A percentile compares a stretch with the other conserved stretches of the same genome.
These are phyloP conservation scores for Homalodisca vitripennis DNA, from an alignment of 1,140 invertebrate genomes.

Conservation along the genomic window DNA sequence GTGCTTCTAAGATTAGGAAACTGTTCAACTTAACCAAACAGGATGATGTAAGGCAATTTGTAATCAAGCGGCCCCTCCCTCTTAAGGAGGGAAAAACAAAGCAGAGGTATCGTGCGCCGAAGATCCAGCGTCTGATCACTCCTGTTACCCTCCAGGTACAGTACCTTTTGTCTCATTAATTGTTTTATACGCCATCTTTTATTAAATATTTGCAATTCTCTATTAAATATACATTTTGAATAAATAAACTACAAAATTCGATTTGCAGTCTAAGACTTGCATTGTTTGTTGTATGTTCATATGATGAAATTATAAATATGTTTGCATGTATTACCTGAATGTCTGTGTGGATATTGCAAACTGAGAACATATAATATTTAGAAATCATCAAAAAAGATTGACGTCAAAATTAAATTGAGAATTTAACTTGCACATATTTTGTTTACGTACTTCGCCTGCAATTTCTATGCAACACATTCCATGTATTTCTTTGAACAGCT, in stretches of 20 bases:
- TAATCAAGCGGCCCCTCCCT: constrained; percentile 87
- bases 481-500: no score
- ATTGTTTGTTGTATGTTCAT: no score
- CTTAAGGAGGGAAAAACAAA: constrained; percentile 84
- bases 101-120: constrained; percentile 86
- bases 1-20: constrained; percentile 97
- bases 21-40: constrained; percentile 96
- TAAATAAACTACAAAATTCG: no score
- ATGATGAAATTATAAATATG: neutral
- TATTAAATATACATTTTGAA: no score
- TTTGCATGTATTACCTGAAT: constrained; percentile 25
- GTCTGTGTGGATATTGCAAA: neutral
- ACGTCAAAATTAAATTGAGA: neutral
- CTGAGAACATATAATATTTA: constrained; percentile 9
- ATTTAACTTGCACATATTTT: neutral
- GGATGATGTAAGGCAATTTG: constrained; percentile 97
- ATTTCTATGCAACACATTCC: no score
- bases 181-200: no score
- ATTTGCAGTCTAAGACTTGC: no score
- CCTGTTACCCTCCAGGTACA: constrained; percentile 82
- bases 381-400: neutral
- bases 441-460: no score
- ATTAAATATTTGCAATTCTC: no score
- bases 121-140: constrained; percentile 98
- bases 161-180: no score